phyloP scores from a whole-genome alignment of 2,113 vertebrate species.

The Mandrillus leucophaeus region DNA sequence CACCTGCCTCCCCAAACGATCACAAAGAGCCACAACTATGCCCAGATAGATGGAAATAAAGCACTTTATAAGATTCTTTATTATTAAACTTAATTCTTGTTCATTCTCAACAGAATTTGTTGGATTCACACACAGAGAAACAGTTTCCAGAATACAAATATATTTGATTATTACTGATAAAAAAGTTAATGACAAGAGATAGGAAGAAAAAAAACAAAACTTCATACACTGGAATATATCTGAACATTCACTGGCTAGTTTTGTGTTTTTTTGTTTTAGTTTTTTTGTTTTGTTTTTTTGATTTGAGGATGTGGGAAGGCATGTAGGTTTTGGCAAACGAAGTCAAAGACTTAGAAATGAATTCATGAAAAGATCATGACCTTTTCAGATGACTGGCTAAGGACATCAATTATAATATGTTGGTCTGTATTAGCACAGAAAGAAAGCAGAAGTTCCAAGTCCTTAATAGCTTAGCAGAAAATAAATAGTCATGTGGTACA shows the following conservation, averaged over 20 bases:
- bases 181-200: slow-evolving; percentile 19
- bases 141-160: slow-evolving; percentile 34
- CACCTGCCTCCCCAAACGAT: not conserved
- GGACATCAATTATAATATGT: slow-evolving; percentile 5
- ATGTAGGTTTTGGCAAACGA: not conserved
- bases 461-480: slow-evolving; percentile 37
- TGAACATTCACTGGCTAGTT: not conserved
- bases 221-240: not conserved
- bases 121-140: not conserved
- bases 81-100: not conserved
- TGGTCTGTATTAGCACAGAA: slow-evolving; percentile 33
- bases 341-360: not conserved
- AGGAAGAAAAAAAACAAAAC: not conserved
- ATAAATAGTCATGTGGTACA: slow-evolving; percentile 23
- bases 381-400: slow-evolving; percentile 32
- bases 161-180: slow-evolving; percentile 19
- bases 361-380: slow-evolving; percentile 37
- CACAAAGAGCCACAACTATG: not conserved
- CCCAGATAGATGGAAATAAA: not conserved
- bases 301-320: not conserved
- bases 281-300: not conserved
- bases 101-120: slow-evolving; percentile 3
- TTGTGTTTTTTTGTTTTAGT: not conserved
- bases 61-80: not conserved
- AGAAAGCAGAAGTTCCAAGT: slow-evolving; percentile 52